Evolutionary conservation across 2,113 vertebrate genomes (phyloP).

Genomic region (Polypterus bichir): DNA sequence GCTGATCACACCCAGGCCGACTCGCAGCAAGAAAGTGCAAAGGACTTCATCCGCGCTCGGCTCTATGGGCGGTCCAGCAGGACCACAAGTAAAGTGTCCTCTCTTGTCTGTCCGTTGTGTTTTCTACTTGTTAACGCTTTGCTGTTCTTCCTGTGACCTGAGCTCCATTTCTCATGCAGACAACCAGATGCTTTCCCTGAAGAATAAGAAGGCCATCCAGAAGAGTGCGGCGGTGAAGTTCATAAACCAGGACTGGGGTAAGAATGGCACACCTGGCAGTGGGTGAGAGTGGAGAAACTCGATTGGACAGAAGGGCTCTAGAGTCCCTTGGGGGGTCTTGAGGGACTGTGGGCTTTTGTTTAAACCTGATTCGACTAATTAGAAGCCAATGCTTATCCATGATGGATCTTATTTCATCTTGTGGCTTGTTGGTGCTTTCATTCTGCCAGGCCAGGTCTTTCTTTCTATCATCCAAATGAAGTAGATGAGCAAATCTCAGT

Average conservation of each 20-base stretch:
- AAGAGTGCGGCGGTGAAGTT: constrained; percentile 74
- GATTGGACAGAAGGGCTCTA: background rate
- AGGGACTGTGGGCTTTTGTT: background rate
- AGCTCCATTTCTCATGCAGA: constrained; percentile 38
- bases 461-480: no score
- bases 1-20: constrained; percentile 32
- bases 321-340: background rate
- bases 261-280: constrained; percentile 24
- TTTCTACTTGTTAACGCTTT: background rate
- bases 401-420: background rate
- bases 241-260: constrained; percentile 67
- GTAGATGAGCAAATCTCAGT: no score
- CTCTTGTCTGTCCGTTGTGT: no score
- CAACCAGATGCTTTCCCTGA: constrained; percentile 69
- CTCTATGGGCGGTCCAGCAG: constrained; percentile 66
- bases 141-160: background rate
- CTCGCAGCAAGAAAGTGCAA: constrained; percentile 51
- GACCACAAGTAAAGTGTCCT: constrained; percentile 52
- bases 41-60: constrained; percentile 53
- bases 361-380: background rate
- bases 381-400: background rate
- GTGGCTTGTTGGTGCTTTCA: background rate
- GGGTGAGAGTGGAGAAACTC: background rate
- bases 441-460: no score
- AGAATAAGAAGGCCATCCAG: constrained; percentile 55